These are phyloP conservation scores for Rhabditoides inermis DNA, from an alignment of 2,888 invertebrate species.

Conservation along the genomic window DNA sequence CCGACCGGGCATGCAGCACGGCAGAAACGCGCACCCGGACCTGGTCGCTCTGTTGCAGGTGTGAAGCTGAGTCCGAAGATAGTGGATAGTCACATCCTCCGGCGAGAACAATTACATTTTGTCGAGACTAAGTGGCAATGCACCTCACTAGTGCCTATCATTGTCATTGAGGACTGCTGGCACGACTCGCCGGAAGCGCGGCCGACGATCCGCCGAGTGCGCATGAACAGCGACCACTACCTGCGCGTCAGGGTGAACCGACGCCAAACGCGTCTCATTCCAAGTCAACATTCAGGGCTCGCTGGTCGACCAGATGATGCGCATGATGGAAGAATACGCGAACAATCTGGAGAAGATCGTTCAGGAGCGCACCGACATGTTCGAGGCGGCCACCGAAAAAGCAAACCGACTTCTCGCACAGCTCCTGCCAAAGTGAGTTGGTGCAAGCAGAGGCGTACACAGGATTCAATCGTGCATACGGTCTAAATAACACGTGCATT, in stretches of 20 bases:
- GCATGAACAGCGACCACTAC: slow-evolving; percentile 48
- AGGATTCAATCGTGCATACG: too few relatives aligned
- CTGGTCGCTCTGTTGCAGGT: slow-evolving; percentile 25
- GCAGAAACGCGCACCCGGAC: slow-evolving; percentile 45
- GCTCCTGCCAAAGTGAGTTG: slow-evolving; percentile 34
- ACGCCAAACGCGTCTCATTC: slow-evolving; percentile 1
- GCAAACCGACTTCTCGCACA: slow-evolving; percentile 46
- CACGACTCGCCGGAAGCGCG: slow-evolving; percentile 43
- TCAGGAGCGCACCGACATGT: slow-evolving; percentile 49
- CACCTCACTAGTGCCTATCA: too few relatives aligned
- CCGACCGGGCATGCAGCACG: slow-evolving; percentile 38
- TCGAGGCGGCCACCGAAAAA: slow-evolving; percentile 47
- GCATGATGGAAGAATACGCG: slow-evolving; percentile 42
- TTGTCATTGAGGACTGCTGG: slow-evolving; percentile 42
- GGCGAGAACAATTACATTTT: too few relatives aligned
- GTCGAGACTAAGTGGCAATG: too few relatives aligned
- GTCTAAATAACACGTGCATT: too few relatives aligned
- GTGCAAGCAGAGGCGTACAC: too few relatives aligned
- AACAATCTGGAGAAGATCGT: slow-evolving; percentile 51
- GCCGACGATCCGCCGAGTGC: slow-evolving; percentile 47
- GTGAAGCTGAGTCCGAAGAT: neutral
- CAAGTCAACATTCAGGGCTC: slow-evolving; percentile 26
- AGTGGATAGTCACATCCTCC: too few relatives aligned
- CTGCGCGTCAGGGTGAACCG: slow-evolving; percentile 33
- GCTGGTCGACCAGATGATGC: slow-evolving; percentile 33